phyloP scores from a whole-genome alignment of 2,888 invertebrate species.

The Cetonia aurata region DNA sequence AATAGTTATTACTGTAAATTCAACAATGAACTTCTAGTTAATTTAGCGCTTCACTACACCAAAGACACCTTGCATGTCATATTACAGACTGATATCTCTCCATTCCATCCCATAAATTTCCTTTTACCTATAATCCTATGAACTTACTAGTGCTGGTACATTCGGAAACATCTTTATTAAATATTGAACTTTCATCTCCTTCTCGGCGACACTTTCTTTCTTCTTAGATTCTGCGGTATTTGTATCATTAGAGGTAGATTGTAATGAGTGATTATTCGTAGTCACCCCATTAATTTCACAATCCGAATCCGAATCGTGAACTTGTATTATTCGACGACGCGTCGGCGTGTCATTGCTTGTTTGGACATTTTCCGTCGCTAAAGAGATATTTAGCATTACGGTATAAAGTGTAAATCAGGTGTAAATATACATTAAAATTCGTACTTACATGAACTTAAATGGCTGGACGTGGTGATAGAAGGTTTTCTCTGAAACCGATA shows the following conservation, averaged over 20 bases:
- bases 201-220: conserved; percentile 63
- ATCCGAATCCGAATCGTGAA: conserved; percentile 72
- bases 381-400: neutral
- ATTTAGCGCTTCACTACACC: too few relatives aligned
- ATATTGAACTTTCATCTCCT: conserved; percentile 73
- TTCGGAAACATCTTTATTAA: conserved; percentile 75
- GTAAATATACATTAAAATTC: neutral
- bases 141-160: conserved; percentile 71
- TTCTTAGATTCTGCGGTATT: conserved; percentile 3
- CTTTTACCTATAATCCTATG: neutral
- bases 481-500: conserved; percentile 78
- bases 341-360: neutral
- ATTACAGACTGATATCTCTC: too few relatives aligned
- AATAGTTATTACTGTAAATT: too few relatives aligned
- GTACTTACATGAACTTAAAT: conserved; percentile 56
- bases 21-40: too few relatives aligned
- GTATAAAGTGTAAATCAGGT: too few relatives aligned
- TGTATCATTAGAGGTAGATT: conserved; percentile 17
- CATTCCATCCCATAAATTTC: neutral
- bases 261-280: conserved; percentile 24
- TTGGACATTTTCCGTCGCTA: conserved; percentile 7
- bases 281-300: conserved; percentile 52
- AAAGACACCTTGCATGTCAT: too few relatives aligned
- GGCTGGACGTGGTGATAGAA: conserved; percentile 58
- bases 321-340: conserved; percentile 52